These are phyloP conservation scores for Rhineura floridana DNA, from an alignment of 2,113 vertebrate species.

Conservation along the genomic window DNA sequence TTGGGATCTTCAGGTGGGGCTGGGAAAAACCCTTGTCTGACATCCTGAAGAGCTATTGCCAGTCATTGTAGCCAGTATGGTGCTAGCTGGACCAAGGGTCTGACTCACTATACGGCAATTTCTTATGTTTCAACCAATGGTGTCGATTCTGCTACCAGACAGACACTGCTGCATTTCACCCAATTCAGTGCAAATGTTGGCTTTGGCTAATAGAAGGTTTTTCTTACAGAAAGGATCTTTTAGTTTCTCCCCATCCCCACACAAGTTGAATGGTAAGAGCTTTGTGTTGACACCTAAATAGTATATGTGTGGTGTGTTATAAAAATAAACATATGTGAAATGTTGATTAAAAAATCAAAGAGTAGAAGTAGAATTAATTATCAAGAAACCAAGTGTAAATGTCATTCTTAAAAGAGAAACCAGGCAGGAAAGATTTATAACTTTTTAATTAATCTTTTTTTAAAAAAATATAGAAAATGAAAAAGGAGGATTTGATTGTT, in stretches of 20 bases:
- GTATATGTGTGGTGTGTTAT: slow-evolving; percentile 53
- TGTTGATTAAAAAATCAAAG: slow-evolving; percentile 70
- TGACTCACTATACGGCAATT: too few relatives aligned
- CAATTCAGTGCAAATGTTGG: too few relatives aligned
- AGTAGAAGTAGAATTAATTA: slow-evolving; percentile 61
- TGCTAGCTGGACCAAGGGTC: too few relatives aligned
- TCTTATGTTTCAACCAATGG: too few relatives aligned
- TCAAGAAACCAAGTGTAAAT: slow-evolving; percentile 50
- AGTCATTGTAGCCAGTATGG: too few relatives aligned
- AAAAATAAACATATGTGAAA: slow-evolving; percentile 59
- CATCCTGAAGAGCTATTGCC: too few relatives aligned
- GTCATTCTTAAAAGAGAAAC: slow-evolving; percentile 31
- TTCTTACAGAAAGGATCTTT: not conserved
- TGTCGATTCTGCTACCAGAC: too few relatives aligned
- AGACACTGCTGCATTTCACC: too few relatives aligned
- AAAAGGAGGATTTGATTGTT: slow-evolving; percentile 15
- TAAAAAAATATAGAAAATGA: slow-evolving; percentile 29
- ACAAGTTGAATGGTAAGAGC: fast-evolving
- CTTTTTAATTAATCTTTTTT: slow-evolving; percentile 53
- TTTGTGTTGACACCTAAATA: slow-evolving; percentile 56
- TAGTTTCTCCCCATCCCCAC: not conserved
- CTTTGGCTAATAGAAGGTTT: too few relatives aligned
- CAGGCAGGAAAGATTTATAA: slow-evolving; percentile 51
- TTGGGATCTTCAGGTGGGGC: too few relatives aligned
- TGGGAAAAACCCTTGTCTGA: too few relatives aligned